phyloP scores from a whole-genome alignment of 2,888 invertebrate genomes.

The Leptinotarsa haldemani region DNA sequence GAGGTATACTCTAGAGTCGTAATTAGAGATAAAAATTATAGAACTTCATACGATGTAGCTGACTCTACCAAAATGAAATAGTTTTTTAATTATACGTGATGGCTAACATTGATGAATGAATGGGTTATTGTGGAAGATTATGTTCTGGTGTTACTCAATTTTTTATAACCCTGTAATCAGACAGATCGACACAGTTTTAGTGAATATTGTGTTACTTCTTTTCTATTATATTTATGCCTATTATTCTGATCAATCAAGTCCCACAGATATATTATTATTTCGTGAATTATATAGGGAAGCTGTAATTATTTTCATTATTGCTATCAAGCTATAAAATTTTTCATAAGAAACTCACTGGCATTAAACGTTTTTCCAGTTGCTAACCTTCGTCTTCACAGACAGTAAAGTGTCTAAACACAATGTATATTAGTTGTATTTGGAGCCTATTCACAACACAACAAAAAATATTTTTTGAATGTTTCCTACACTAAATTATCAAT shows the following conservation, averaged over 20 bases:
- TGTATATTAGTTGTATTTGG: not conserved
- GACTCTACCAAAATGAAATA: not conserved
- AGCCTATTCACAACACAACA: too few species aligned
- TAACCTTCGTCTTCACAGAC: not conserved
- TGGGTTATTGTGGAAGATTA: not conserved
- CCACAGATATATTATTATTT: too few species aligned
- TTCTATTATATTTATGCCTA: too few species aligned
- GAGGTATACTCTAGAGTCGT: conserved; percentile 15
- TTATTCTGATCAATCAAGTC: too few species aligned
- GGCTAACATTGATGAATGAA: not conserved
- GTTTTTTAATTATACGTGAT: not conserved
- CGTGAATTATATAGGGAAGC: too few species aligned
- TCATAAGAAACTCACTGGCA: too few species aligned
- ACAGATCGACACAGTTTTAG: too few species aligned
- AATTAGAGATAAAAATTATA: conserved; percentile 7
- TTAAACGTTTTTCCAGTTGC: not conserved
- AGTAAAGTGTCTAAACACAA: conserved; percentile 8
- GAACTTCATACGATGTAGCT: not conserved
- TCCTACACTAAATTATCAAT: too few species aligned
- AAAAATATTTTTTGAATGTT: too few species aligned
- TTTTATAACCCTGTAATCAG: not conserved
- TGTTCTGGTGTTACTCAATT: not conserved
- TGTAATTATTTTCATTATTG: too few species aligned
- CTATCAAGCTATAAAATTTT: too few species aligned
- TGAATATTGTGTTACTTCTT: too few species aligned